A percentile compares a stretch with the other conserved stretches of the same genome.
Conservation (phyloP, 2,888 invertebrate species). For the Pristionchus maxplancki region DNA sequence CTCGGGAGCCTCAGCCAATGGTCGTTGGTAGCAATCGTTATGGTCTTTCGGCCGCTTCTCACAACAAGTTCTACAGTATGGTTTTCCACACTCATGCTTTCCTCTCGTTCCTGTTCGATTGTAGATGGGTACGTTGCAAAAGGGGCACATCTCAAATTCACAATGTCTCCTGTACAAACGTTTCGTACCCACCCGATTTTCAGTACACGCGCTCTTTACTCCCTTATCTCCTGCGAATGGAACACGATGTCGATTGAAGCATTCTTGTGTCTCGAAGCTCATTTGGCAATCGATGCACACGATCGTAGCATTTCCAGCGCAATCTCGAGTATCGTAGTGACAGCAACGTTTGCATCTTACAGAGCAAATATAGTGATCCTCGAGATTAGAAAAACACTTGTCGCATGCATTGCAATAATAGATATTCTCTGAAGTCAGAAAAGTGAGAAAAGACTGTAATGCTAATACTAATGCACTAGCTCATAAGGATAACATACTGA, state of each 20-base stretch:
- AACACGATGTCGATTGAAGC: background rate
- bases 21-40: background rate
- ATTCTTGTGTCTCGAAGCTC: background rate
- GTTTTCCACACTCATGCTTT: background rate
- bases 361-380: background rate
- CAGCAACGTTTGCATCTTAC: slow-evolving; percentile 1
- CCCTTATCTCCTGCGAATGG: background rate
- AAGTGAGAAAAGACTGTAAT: too few relatives aligned
- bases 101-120: background rate
- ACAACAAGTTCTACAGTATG: background rate
- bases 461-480: background rate
- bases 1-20: background rate
- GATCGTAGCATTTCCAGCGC: background rate
- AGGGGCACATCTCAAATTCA: background rate
- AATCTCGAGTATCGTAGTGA: background rate
- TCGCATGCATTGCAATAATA: slow-evolving; percentile 9
- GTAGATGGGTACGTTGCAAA: background rate
- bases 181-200: background rate
- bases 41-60: background rate
- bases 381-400: background rate
- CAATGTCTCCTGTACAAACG: too few relatives aligned
- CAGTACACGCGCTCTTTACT: background rate
- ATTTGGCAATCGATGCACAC: background rate
- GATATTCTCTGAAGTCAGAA: too few relatives aligned
- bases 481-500: background rate